These are phyloP conservation scores for Condylura cristata DNA, from an alignment of 2,113 vertebrate species.

Conservation along the genomic window DNA sequence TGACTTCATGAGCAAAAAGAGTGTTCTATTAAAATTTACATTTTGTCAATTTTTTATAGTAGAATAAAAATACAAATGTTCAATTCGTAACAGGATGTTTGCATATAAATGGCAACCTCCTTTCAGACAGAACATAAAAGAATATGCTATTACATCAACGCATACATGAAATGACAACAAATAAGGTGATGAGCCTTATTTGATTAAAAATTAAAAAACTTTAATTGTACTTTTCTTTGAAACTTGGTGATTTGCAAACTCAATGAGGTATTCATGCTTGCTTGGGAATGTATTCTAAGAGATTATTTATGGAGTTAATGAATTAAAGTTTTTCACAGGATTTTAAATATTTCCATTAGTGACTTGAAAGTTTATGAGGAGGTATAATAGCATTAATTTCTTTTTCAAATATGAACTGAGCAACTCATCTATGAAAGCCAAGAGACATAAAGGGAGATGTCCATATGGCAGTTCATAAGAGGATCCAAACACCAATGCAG, in stretches of 20 bases:
- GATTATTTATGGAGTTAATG: slow-evolving; percentile 55
- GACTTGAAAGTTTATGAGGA: slow-evolving; percentile 60
- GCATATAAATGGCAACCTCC: not conserved
- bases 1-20: slow-evolving; percentile 12
- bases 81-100: not conserved
- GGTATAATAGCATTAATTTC: slow-evolving; percentile 44
- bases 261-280: not conserved
- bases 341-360: slow-evolving; percentile 46
- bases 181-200: not conserved
- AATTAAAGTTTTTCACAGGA: slow-evolving; percentile 44
- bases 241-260: slow-evolving; percentile 37
- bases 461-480: slow-evolving; percentile 28
- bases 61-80: slow-evolving; percentile 21
- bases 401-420: slow-evolving; percentile 66
- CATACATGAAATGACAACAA: slow-evolving; percentile 41
- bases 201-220: slow-evolving; percentile 34
- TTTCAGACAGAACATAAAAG: not conserved
- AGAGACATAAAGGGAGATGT: slow-evolving; percentile 27
- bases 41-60: slow-evolving; percentile 14
- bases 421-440: slow-evolving; percentile 53
- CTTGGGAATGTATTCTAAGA: slow-evolving; percentile 40
- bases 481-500: not conserved
- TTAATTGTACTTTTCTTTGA: slow-evolving; percentile 48
- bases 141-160: not conserved
- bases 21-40: slow-evolving; percentile 13